These are phyloP conservation scores for Bufo gargarizans DNA, from an alignment of 2,113 vertebrate genomes.

Conservation along the genomic window DNA sequence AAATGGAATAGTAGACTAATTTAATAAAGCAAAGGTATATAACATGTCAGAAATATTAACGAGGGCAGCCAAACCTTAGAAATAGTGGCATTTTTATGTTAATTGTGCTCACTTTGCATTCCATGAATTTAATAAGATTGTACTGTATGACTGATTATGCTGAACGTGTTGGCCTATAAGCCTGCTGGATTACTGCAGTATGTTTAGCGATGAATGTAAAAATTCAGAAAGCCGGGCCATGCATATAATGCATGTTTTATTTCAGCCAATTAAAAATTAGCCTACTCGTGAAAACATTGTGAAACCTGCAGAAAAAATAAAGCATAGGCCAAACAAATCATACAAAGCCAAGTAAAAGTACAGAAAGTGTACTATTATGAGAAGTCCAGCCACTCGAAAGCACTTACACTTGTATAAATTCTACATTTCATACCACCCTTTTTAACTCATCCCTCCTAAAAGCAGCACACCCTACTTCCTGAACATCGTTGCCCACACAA, in stretches of 20 bases:
- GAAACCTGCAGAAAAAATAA: conserved; percentile 50
- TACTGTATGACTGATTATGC: conserved; percentile 46
- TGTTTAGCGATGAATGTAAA: conserved; percentile 24
- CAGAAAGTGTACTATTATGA: conserved; percentile 40
- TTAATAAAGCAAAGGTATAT: conserved; percentile 77
- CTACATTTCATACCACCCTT: not conserved
- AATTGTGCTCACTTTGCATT: conserved; percentile 82
- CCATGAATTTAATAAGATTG: conserved; percentile 76
- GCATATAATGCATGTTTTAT: conserved; percentile 33
- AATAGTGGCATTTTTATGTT: conserved; percentile 80
- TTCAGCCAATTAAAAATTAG: conserved; percentile 49
- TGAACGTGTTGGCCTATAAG: conserved; percentile 24
- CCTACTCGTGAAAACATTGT: conserved; percentile 20
- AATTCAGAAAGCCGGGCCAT: not conserved
- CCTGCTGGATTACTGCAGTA: conserved; percentile 42
- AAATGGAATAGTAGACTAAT: conserved; percentile 80
- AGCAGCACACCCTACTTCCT: not conserved
- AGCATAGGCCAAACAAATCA: conserved; percentile 45
- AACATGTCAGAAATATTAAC: conserved; percentile 75
- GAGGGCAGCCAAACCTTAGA: conserved; percentile 72
- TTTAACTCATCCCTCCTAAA: not conserved
- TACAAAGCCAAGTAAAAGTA: conserved; percentile 42
- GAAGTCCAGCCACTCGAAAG: not conserved
- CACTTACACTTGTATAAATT: conserved; percentile 33
- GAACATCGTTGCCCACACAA: not conserved